Evolutionary conservation across 92 coral and sea anemone species (phyloP).

Genomic region (Umimayanthus kanabou): DNA sequence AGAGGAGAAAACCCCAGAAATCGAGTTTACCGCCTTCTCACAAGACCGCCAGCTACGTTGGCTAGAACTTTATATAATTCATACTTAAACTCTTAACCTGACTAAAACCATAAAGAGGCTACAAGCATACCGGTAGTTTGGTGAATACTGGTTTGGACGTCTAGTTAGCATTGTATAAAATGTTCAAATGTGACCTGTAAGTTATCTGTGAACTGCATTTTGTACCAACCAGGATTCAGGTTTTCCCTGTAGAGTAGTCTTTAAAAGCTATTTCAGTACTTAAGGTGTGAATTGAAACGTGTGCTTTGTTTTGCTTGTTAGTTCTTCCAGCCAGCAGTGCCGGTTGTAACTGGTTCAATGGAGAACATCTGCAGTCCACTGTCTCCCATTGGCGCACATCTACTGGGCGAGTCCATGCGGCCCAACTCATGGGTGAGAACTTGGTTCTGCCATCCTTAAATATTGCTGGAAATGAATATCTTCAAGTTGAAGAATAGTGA

Average conservation of each 20-base stretch:
- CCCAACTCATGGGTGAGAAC: constrained; percentile 94
- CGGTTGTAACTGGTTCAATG: constrained; percentile 24
- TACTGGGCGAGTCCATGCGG: constrained; percentile 59
- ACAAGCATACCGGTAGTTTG: no score
- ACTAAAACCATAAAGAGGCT: no score
- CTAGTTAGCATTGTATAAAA: no score
- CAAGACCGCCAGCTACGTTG: no score
- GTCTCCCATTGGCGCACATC: constrained; percentile 25
- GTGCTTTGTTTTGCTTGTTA: not conserved
- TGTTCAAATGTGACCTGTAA: not conserved
- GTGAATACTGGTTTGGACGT: no score
- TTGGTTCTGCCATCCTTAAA: not conserved
- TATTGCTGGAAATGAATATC: not conserved
- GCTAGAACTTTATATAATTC: no score
- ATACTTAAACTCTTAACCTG: no score
- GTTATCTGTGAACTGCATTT: not conserved
- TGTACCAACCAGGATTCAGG: not conserved
- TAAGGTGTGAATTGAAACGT: not conserved
- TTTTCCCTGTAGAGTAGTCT: not conserved
- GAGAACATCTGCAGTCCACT: constrained; percentile 60
- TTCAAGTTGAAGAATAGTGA: not conserved
- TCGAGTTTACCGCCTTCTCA: no score
- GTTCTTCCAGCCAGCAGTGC: constrained; percentile 34
- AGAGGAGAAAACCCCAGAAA: no score
- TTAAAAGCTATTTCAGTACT: not conserved